These are phyloP conservation scores for Grammomys surdaster DNA, from an alignment of 2,113 vertebrate species.

Conservation along the genomic window DNA sequence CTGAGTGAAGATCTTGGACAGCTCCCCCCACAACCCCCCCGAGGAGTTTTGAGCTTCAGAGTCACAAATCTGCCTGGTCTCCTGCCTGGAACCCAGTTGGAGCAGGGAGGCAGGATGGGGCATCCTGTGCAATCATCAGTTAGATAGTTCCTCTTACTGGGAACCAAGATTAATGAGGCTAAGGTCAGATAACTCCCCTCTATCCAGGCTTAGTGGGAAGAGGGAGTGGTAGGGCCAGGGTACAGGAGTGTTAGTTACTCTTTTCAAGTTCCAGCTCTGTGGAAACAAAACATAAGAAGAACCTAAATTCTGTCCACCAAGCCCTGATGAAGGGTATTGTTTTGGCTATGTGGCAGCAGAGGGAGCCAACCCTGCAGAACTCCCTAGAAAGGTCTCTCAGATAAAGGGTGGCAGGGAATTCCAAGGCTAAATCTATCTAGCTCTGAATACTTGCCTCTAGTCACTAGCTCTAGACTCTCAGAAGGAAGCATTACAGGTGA, in stretches of 20 bases:
- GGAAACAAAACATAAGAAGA: neutral
- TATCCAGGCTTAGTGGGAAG: neutral
- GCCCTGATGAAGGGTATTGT: neutral
- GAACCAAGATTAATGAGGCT: neutral
- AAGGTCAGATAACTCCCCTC: neutral
- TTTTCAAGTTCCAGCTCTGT: rapidly evolving
- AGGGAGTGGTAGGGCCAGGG: rapidly evolving
- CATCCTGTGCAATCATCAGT: neutral
- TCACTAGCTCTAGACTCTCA: neutral
- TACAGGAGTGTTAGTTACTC: neutral
- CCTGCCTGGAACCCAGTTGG: neutral
- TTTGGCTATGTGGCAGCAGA: neutral
- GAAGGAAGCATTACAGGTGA: neutral
- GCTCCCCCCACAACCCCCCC: no score
- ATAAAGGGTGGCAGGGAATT: neutral
- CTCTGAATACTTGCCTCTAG: neutral
- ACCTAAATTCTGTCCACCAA: neutral
- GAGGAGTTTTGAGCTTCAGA: neutral
- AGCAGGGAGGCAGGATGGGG: neutral
- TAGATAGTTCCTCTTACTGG: neutral
- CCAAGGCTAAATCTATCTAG: neutral
- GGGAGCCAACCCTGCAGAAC: neutral
- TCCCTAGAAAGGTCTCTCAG: no score
- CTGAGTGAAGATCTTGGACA: neutral
- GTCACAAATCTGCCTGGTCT: neutral